Conservation (phyloP, 2,888 invertebrate species). For the Lasioglossum vierecki region DNA sequence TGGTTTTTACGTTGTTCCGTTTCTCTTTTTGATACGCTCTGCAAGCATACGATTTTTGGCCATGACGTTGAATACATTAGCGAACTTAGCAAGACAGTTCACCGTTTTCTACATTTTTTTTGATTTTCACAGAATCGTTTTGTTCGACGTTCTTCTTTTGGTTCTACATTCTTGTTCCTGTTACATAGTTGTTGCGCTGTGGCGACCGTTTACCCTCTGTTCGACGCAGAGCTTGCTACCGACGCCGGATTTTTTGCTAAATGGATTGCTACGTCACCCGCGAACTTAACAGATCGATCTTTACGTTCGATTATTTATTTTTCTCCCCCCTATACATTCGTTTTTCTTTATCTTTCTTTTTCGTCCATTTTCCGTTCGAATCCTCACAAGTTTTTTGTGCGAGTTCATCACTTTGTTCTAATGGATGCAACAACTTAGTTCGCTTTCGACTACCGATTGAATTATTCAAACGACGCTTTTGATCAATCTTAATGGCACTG, state of each 20-base stretch:
- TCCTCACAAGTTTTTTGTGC: conserved; percentile 60
- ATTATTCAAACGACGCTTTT: conserved; percentile 61
- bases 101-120: background rate
- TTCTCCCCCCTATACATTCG: background rate
- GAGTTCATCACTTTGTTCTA: conserved; percentile 61
- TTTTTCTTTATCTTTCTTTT: background rate
- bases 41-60: conserved; percentile 48
- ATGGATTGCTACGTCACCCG: conserved; percentile 71
- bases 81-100: conserved; percentile 31
- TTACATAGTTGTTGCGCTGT: conserved; percentile 25
- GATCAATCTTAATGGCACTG: conserved; percentile 69
- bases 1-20: background rate
- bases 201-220: conserved; percentile 28
- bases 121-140: background rate
- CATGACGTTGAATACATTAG: conserved; percentile 43
- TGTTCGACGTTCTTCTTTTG: conserved; percentile 2
- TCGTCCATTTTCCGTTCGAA: conserved; percentile 13
- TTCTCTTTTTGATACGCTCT: conserved; percentile 34
- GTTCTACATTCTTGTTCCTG: conserved; percentile 13
- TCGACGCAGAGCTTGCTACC: conserved; percentile 47
- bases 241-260: conserved; percentile 54
- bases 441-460: conserved; percentile 70
- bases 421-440: conserved; percentile 75
- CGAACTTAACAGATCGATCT: conserved; percentile 58
- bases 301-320: conserved; percentile 20